Base-by-base conservation (phyloP, 2,888 invertebrate genomes). In the Plagiodera versicolora region DNA sequence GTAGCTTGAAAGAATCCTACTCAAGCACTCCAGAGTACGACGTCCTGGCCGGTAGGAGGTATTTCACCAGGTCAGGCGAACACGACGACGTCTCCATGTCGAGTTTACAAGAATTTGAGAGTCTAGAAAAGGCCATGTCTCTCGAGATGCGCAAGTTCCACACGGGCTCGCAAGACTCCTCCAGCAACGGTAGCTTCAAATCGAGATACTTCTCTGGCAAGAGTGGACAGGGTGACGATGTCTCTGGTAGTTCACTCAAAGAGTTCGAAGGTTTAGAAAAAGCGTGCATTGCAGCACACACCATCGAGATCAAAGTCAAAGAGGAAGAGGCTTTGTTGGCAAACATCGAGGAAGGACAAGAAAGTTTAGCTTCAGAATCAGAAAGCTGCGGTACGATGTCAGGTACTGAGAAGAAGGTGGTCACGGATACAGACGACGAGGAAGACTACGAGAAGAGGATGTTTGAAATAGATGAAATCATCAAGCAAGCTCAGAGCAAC, bases 21-120 rank as follows among this genome's bases (percentile, higher is more conserved):
- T 94, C 94, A 6, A 95, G 95, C 72, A 92, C 95, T 1, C 96
- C 96, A 0, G 96, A 96, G 74, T 94, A 92, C 70, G 94, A 95
- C 80, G 89, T 92, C 69, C 80, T 94, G 60, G 89, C 92, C 55
- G 88, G 92, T n/a, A 87, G 91, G 73, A 89, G 91, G 74, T 92
- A 91, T 78, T 90, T 94, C 73, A 87, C 89, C 2, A 88, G 89
- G 68, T 85, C 87, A 69, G 88, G 90, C n/a, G 95, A 96, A 70
- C 91, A 92, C 75, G 96, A 97, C 76, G 94, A 95, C 76, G 86
- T 94, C 45, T 96, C 96, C 0, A 89, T 96, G 79, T 94, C 91
- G 67, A 96, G 96, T 5, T 83, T 97, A 61, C 94, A 95, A 80
- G 97, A 97, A 77, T 97, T 97, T 82, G 97, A 97, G 82, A 90